These are phyloP conservation scores for Aphidius gifuensis DNA, from an alignment of 1,140 invertebrate genomes.

Conservation along the genomic window DNA sequence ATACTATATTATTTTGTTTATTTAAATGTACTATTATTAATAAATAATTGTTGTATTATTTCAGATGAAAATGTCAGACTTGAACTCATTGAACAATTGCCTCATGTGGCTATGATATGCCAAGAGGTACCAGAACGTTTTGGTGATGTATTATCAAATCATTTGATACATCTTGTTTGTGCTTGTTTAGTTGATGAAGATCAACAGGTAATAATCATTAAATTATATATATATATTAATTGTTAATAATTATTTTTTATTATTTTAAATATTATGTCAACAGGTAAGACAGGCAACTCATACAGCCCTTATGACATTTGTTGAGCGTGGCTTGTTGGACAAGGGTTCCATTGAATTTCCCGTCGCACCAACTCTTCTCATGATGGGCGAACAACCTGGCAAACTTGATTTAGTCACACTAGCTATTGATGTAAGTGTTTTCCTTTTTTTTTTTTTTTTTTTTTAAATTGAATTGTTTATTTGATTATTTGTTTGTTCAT, in stretches of 20 bases:
- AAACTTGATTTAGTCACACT: slow-evolving; percentile 55
- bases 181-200: slow-evolving; percentile 60
- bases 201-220: slow-evolving; percentile 55
- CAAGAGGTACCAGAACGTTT: slow-evolving; percentile 54
- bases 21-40: too few species aligned
- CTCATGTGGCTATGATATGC: slow-evolving; percentile 63
- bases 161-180: slow-evolving; percentile 63
- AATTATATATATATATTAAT: background rate
- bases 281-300: slow-evolving; percentile 66
- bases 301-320: slow-evolving; percentile 59
- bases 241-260: background rate
- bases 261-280: background rate
- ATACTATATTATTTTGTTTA: too few species aligned
- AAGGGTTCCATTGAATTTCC: slow-evolving; percentile 60
- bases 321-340: slow-evolving; percentile 63
- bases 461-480: too few species aligned
- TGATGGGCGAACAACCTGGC: slow-evolving; percentile 29
- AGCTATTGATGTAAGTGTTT: slow-evolving; percentile 52
- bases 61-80: slow-evolving; percentile 60
- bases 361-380: slow-evolving; percentile 39
- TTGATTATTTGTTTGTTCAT: too few species aligned
- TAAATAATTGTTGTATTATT: slow-evolving; percentile 28
- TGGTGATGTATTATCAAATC: slow-evolving; percentile 43
- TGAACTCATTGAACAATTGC: slow-evolving; percentile 65
- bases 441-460: slow-evolving; percentile 11